Base-by-base conservation (phyloP, 2,888 invertebrate species). In the Mythimna impura region DNA sequence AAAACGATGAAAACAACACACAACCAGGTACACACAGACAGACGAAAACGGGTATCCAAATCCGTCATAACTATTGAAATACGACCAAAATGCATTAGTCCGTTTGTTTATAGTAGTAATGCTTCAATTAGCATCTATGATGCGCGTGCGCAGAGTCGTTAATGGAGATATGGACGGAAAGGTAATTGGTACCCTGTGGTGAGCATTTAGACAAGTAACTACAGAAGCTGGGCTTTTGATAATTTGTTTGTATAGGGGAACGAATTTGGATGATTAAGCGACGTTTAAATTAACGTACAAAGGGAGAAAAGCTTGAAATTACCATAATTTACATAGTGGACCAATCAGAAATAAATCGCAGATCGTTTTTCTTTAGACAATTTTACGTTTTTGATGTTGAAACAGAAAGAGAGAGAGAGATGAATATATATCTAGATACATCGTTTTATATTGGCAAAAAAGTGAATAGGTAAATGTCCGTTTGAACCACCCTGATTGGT, bases 81-180 rank as follows among this genome's bases (percentile, higher is more conserved):
- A 81, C 63, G 71, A 76, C 80, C 73, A 57, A 61, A 76, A 75
- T 81, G 83, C 86, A 86, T 84, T 85, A 84, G 83, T 65, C 7
- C 55, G 80, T 81, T 73, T 84, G 81, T 85, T 85, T 86, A 76
- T 84, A 43, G 36, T 73, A 55, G 66, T 79, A 84, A 85, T 84
- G 80, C 83, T 74, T 86, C 86, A 84, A 85, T 85, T 85, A 85
- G 66, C 86, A 54, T 60, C 64, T 52, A 72, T 63, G 69, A 71
- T 83, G 81, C 76, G 67, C 55, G 30, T 50, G 69, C 66, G 64
- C 71, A 40, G n/a, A 54, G 60, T 58, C 69, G 65, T 20, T 82
- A 85, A 83, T 80, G 75, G 77, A 85, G 61, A 70, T 67, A 66
- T 52, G 65, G 34, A 40, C 64, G 63, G 40, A 20, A 8, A 55